phyloP scores from a whole-genome alignment of 2,113 vertebrate species.

The Muscicapa adusta region DNA sequence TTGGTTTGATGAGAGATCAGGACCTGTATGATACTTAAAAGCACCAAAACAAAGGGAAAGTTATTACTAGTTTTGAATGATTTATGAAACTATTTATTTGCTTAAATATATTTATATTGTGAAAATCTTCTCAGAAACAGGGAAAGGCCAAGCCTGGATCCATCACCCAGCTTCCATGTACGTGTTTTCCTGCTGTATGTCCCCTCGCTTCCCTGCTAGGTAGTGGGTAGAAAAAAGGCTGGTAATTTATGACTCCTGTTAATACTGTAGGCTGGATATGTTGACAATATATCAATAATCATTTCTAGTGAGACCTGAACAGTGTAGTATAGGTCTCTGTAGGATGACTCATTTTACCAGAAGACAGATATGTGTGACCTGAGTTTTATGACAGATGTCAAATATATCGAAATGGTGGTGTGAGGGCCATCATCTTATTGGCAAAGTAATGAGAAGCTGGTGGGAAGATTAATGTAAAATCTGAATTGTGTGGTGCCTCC shows the following conservation, averaged over 20 bases:
- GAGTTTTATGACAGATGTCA: constrained; percentile 77
- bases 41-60: neutral
- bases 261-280: constrained; percentile 65
- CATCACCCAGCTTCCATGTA: neutral
- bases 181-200: neutral
- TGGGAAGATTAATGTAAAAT: constrained; percentile 69
- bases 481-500: constrained; percentile 23
- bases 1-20: neutral
- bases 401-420: constrained; percentile 70
- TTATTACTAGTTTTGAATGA: neutral
- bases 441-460: constrained; percentile 72
- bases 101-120: neutral
- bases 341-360: constrained; percentile 71
- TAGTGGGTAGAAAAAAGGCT: constrained; percentile 1
- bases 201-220: constrained; percentile 8
- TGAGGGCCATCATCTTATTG: constrained; percentile 75
- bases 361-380: constrained; percentile 72
- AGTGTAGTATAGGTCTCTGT: constrained; percentile 43
- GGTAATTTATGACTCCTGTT: constrained; percentile 69
- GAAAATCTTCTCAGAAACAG: neutral
- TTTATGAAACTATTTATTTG: neutral
- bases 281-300: constrained; percentile 76
- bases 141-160: neutral
- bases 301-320: constrained; percentile 65
- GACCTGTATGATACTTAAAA: neutral